Base-by-base conservation (phyloP, 2,113 vertebrate genomes). In the Siphamia tubifer region DNA sequence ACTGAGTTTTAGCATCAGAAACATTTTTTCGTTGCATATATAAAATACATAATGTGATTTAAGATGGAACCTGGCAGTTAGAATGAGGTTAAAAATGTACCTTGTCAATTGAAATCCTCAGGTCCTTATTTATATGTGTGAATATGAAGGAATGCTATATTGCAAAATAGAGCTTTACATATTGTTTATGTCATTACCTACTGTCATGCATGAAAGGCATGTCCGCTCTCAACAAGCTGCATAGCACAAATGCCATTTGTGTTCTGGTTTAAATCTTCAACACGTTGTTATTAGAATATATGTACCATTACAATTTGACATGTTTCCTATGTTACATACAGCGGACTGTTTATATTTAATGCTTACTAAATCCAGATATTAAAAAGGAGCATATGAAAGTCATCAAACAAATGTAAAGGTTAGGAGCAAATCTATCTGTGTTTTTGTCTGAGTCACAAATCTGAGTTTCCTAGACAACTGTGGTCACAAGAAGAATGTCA, bases 241-340 rank as follows among this genome's bases (percentile, higher is more conserved):
- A 30, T 12, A 3, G 17, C 16, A 3, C 8, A 21, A 34, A 20
- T 38, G 44, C 34, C 45, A 12, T n/a, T 15, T 31, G 8, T 17
- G 8, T 42, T 27, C 48, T 82, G 78, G 45, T 25, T 42, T 9
- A 15, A 7, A 13, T 84, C 69, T 52, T 28, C 11, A 38, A 39
- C 51, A 73, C 32, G 48, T 69, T 15, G 10, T 54, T 11, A 42
- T 31, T 42, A 36, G 13, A 44, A 19, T 31, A 61, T 48, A 27
- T 30, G 45, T 16, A 17, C 30, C 36, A 12, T 3, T 9, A 1
- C 4, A 27, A 21, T 55, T 45, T 2, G 23, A 19, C 12, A 27
- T 3, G 39, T 24, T 30, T 13, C 5, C 3, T 11, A 6, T 30
- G 11, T 57, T 23, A 64, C 31, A 44, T 21, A 20, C 12, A 5